Base-by-base conservation (phyloP, 2,113 vertebrate species). In the Alethe diademata region DNA sequence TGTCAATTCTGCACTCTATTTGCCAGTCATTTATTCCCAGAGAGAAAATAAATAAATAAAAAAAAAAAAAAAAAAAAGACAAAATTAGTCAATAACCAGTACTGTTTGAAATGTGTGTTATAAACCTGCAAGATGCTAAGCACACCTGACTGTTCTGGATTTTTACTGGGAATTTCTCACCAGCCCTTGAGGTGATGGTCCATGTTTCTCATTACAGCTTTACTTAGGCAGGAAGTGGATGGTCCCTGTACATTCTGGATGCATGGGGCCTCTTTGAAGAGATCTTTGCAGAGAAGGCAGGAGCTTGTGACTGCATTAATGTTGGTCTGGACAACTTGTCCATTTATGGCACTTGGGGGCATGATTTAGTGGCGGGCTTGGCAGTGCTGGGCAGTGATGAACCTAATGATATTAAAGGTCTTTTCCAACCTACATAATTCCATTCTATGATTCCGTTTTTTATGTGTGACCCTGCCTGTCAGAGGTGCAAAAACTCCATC, bases 381-480 rank as follows among this genome's bases (percentile, higher is more conserved):
- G 43, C 35, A 56, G 40, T 54, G 57, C n/a, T 62, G 10, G 29
- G 19, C 29, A 40, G 8, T 28, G 42, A 2, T 64, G 42, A 14
- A n/a, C 45, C 17, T 11, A 35, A 4, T 31, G 19, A 45, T 60
- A 29, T 25, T 38, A n/a, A 40, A 48, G 13, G 11, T 71, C 8
- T 56, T 88, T 57, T 56, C 50, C 57, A 56, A 36, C 7, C 19
- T 18, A 5, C 5, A 11, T 8, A 11, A 53, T 45, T 74, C 50
- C n/a, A 7, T 66, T 66, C 43, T 28, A 3, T 5, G 8, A 36
- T 43, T 73, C 28, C 26, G 3, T 36, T 38, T 23, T 88, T 92
- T 11, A 6, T 2, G 1, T 47, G 19, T 2, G 3, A 51, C 26
- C 5, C 2, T 51, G 19, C 25, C 1, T 16, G 2, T 81, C 53